Conservation (phyloP, 2,888 invertebrate genomes). For the Dryobota labecula region DNA sequence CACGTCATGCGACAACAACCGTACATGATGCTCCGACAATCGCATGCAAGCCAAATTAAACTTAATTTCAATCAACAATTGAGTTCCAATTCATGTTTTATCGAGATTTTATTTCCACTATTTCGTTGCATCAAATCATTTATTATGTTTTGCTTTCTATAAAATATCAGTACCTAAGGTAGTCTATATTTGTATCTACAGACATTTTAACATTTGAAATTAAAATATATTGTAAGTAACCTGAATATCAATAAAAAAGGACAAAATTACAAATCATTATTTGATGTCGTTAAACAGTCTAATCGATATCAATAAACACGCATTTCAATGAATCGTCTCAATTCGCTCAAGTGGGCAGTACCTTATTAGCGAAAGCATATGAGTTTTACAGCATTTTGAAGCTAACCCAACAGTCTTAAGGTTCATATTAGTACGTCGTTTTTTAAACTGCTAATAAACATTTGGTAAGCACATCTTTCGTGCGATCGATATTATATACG, state of each 20-base stretch:
- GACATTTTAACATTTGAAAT: background rate
- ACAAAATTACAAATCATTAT: background rate
- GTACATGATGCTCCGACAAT: conserved; percentile 52
- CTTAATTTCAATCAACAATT: conserved; percentile 20
- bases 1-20: conserved; percentile 55
- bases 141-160: background rate
- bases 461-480: conserved; percentile 39
- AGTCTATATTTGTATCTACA: background rate
- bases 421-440: conserved; percentile 43
- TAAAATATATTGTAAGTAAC: too few species aligned
- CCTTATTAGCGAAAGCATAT: conserved; percentile 46
- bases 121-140: background rate
- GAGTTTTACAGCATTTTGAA: conserved; percentile 45
- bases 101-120: conserved; percentile 31
- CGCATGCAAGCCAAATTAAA: conserved; percentile 62
- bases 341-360: conserved; percentile 51
- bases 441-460: conserved; percentile 38
- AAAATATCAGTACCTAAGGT: background rate
- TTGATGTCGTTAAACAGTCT: background rate
- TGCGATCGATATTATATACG: conserved; percentile 36
- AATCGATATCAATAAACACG: conserved; percentile 35
- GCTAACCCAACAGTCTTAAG: conserved; percentile 10
- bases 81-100: conserved; percentile 13
- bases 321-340: conserved; percentile 27
- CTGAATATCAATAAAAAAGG: background rate